Evolutionary conservation across 2,113 vertebrate species (phyloP).

Genomic region (Hemiprocne comata): DNA sequence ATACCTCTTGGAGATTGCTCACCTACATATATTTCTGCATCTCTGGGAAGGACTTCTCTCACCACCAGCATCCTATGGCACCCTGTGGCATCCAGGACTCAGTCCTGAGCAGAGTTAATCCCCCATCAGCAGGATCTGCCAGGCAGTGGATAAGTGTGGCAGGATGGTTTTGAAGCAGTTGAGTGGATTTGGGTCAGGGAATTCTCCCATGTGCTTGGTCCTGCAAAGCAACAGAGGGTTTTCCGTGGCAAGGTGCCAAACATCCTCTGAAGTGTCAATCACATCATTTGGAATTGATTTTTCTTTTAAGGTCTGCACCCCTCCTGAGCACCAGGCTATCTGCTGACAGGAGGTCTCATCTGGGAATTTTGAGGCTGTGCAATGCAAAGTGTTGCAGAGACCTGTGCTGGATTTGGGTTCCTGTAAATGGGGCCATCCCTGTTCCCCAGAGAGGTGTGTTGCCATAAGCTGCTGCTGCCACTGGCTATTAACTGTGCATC

Average conservation of each 20-base stretch:
- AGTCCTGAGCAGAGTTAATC: not conserved
- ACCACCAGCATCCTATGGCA: not conserved
- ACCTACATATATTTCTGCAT: too few species aligned
- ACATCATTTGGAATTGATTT: slow-evolving; percentile 11
- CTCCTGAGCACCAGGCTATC: not conserved
- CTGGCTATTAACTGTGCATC: not conserved
- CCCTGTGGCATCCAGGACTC: not conserved
- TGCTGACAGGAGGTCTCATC: not conserved
- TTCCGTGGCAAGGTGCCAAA: not conserved
- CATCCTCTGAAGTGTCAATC: slow-evolving; percentile 35
- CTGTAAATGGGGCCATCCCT: not conserved
- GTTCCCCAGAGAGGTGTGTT: rapidly evolving
- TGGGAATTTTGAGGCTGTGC: not conserved
- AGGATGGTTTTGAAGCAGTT: not conserved
- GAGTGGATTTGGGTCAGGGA: not conserved
- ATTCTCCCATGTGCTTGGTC: not conserved
- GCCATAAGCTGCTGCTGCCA: not conserved
- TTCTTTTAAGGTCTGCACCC: not conserved
- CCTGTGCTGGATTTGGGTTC: not conserved
- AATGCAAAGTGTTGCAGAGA: not conserved
- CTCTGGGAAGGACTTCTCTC: not conserved
- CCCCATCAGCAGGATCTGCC: not conserved
- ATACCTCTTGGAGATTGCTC: not conserved
- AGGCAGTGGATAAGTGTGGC: not conserved
- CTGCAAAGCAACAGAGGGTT: not conserved